phyloP scores from a whole-genome alignment of 2,888 invertebrate genomes.

The Apotomis turbidana region DNA sequence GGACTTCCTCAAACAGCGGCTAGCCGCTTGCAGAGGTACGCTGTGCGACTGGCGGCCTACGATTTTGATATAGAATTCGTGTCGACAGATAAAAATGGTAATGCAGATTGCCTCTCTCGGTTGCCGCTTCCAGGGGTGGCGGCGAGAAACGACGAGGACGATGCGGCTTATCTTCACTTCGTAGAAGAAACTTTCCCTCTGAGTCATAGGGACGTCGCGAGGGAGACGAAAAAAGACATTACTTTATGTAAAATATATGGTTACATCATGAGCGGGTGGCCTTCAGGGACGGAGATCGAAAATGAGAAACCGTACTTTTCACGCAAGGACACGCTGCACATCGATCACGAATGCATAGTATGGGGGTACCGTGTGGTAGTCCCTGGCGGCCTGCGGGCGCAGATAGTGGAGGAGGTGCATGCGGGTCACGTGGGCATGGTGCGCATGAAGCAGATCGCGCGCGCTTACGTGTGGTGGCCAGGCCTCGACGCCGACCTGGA shows the following conservation, averaged over 20 bases:
- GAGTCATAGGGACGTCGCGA: conserved; percentile 4
- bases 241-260: conserved; percentile 7
- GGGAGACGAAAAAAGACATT: conserved; percentile 4
- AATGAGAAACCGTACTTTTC: conserved; percentile 3
- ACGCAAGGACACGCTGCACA: conserved; percentile 8
- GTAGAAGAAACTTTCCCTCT: conserved; percentile 14
- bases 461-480: conserved; percentile 22
- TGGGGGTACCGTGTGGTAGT: conserved; percentile 27
- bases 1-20: conserved; percentile 21
- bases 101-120: conserved; percentile 17
- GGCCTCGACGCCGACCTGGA: conserved; percentile 27
- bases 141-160: neutral
- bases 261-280: conserved; percentile 21
- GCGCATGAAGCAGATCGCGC: conserved; percentile 24
- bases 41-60: conserved; percentile 16
- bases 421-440: conserved; percentile 28
- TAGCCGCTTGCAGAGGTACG: conserved; percentile 26
- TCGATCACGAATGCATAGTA: conserved; percentile 35
- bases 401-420: conserved; percentile 32
- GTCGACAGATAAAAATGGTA: neutral
- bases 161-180: conserved; percentile 10
- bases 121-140: neutral
- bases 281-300: neutral
- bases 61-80: conserved; percentile 14
- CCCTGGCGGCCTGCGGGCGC: neutral